phyloP scores from a whole-genome alignment of 2,113 vertebrate species.

The Bubo scandiacus region DNA sequence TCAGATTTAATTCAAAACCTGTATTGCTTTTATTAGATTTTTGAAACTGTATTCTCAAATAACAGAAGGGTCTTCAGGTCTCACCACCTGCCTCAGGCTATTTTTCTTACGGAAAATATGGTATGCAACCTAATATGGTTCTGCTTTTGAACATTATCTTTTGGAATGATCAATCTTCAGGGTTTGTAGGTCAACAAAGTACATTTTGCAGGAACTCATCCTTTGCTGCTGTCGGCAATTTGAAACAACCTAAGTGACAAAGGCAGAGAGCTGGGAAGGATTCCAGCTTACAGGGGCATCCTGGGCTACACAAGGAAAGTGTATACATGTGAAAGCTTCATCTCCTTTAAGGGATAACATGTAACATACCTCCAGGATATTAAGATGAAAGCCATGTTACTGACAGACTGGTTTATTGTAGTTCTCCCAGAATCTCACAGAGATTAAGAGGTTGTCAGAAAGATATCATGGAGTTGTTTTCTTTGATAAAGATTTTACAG shows the following conservation, averaged over 20 bases:
- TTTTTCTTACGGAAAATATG: background rate
- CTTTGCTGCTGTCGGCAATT: background rate
- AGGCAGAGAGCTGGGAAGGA: background rate
- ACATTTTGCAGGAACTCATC: background rate
- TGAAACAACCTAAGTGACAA: background rate
- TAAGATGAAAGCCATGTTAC: background rate
- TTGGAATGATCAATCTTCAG: background rate
- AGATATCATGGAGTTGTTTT: constrained; percentile 6
- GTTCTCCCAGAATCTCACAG: background rate
- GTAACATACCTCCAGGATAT: background rate
- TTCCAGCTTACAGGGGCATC: background rate
- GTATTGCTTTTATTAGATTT: background rate
- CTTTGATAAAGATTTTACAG: constrained; percentile 42
- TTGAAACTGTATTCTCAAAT: background rate
- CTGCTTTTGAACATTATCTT: background rate
- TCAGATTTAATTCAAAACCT: background rate
- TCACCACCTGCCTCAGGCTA: background rate
- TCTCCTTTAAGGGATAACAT: background rate
- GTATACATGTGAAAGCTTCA: background rate
- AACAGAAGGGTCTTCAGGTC: background rate
- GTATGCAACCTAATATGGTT: background rate
- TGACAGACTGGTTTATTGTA: background rate
- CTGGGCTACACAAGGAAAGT: background rate
- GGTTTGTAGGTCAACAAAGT: background rate
- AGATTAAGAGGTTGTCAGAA: constrained; percentile 26